Evolutionary conservation across 1,140 invertebrate genomes (phyloP).

Genomic region (Psix sp.): DNA sequence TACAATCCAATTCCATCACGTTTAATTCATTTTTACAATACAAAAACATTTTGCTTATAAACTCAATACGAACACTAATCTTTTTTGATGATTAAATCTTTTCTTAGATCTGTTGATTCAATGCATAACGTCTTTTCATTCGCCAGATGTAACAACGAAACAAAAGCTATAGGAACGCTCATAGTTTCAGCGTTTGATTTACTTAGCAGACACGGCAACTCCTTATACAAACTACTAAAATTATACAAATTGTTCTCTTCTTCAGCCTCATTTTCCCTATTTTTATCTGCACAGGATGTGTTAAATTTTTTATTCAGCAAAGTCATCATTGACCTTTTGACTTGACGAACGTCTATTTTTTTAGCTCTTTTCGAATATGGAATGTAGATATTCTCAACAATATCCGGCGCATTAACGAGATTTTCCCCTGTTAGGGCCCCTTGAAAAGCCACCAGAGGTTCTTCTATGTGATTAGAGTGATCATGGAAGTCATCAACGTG

Average conservation of each 20-base stretch:
- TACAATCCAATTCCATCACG: no score
- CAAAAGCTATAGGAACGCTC: conserved; percentile 84
- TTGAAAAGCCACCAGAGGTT: conserved; percentile 57
- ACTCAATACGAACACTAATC: not conserved
- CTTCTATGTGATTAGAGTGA: not conserved
- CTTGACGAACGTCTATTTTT: conserved; percentile 86
- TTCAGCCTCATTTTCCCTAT: not conserved
- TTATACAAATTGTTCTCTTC: not conserved
- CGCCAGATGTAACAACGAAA: conserved; percentile 85
- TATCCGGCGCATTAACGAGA: conserved; percentile 79
- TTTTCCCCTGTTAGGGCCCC: conserved; percentile 75
- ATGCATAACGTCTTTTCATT: conserved; percentile 80
- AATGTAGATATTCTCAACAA: conserved; percentile 81
- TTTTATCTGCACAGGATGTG: no score
- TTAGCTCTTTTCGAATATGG: conserved; percentile 86
- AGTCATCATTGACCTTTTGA: conserved; percentile 81
- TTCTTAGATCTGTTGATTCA: not conserved
- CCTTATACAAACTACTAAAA: conserved; percentile 79
- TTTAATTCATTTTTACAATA: not conserved
- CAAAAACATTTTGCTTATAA: not conserved
- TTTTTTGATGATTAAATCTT: not conserved
- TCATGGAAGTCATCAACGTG: conserved; percentile 44
- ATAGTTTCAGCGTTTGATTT: conserved; percentile 81
- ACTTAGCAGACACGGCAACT: conserved; percentile 79
- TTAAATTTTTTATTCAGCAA: conserved; percentile 77